Conservation (phyloP, 2,113 vertebrate genomes). For the Henicopernis longicauda region DNA sequence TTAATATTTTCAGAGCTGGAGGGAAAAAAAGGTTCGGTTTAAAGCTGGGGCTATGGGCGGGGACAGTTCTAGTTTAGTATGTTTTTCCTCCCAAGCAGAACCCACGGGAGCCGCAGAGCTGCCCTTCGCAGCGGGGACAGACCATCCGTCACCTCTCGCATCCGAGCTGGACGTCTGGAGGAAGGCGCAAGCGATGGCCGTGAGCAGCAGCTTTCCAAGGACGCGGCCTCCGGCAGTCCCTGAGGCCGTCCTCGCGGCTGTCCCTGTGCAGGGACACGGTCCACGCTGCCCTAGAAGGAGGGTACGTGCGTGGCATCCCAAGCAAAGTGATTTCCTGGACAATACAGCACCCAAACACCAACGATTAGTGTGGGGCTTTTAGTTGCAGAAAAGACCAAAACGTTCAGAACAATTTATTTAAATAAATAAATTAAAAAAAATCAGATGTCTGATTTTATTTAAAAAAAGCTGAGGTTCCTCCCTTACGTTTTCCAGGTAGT, state of each 20-base stretch:
- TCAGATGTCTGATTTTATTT: neutral
- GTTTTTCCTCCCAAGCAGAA: neutral
- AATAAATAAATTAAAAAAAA: neutral
- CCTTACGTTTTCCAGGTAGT: neutral
- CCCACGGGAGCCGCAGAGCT: neutral
- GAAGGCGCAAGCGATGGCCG: neutral
- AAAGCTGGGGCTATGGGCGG: neutral
- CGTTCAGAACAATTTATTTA: neutral
- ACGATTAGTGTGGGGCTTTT: neutral
- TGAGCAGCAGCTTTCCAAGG: neutral
- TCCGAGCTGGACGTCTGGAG: accelerated
- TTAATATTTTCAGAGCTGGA: neutral
- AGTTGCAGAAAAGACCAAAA: neutral
- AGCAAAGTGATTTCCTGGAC: neutral
- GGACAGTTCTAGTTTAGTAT: accelerated
- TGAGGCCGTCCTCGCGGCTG: neutral
- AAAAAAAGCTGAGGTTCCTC: neutral
- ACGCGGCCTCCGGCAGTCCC: accelerated
- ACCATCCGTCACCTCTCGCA: neutral
- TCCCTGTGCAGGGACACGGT: accelerated
- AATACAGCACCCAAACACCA: accelerated
- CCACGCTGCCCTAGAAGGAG: neutral
- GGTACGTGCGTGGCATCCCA: neutral
- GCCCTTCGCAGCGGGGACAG: neutral
- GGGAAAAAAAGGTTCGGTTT: neutral